Base-by-base conservation (phyloP, 2,888 invertebrate genomes). In the Aplocera efformata region DNA sequence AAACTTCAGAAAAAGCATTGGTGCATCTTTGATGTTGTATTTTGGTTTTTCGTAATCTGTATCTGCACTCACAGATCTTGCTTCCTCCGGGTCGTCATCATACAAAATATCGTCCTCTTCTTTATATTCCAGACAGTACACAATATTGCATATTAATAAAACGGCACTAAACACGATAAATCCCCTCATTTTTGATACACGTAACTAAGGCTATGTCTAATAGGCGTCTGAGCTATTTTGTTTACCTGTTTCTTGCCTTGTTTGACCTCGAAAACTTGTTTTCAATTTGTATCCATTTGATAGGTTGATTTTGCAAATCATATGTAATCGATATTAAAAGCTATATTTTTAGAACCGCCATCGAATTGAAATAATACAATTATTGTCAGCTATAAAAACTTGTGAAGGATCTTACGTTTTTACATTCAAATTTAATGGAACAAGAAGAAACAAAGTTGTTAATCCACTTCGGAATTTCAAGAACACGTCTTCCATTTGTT, bases 1-100 rank as follows among this genome's bases (percentile, higher is more conserved):
- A 27, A 72, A 84, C 32, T 74, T 60, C 1, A 53, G 8, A 36
- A 82, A 84, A 6, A 80, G 32, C 1, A 51, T 27, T 4, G 62
- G 60, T 1, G 76, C 78, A 21, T 83, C 67, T 1, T 69, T 63
- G 22, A 82, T 10, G 10, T 79, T 51, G 42, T 82, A 84, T 4
- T 61, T 49, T 1, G 67, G 63, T 37, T 64, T 64, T 10, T 50
- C 44, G 6, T 52, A 33, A 1, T 59, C 44, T 13, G 53, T 49
- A 31, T 46, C 50, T 29, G 8, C 41, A 3, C 50, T 38, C 2
- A 53, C 47, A 6, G 27, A 29, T 7, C 49, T 29, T 6, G 22
- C 42, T 36, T 42, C 27, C 6, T 10, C 7, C 6, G 30, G 11
- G 2, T 37, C 32, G 11, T 35, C 43, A 24, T 43, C 32, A 29